Conservation (phyloP, 2,113 vertebrate genomes). For the Crotalus tigris region DNA sequence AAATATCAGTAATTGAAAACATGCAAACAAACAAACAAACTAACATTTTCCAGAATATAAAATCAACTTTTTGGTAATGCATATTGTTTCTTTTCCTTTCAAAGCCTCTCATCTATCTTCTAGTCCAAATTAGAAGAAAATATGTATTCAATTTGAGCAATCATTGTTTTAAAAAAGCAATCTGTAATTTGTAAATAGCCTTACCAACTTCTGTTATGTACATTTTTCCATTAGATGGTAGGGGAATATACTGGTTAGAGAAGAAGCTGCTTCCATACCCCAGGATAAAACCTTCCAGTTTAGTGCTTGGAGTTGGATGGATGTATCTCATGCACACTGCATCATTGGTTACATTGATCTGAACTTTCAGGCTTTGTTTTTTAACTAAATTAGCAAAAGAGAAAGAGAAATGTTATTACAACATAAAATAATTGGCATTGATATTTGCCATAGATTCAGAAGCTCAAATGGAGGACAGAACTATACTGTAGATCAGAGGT, state of each 20-base stretch:
- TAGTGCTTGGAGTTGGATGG: constrained; percentile 77
- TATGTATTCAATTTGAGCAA: background rate
- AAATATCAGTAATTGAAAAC: background rate
- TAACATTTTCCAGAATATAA: background rate
- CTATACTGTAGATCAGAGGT: no score
- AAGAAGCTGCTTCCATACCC: constrained; percentile 90
- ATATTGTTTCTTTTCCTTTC: background rate
- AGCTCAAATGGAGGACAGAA: background rate
- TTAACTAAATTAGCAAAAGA: constrained; percentile 69
- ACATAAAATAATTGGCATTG: background rate
- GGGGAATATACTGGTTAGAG: constrained; percentile 89
- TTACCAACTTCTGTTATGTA: constrained; percentile 88
- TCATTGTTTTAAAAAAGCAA: background rate
- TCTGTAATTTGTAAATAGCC: constrained; percentile 36
- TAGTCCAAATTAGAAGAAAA: background rate
- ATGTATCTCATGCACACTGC: constrained; percentile 89
- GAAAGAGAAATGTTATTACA: background rate
- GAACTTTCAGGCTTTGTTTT: constrained; percentile 87
- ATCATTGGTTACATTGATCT: constrained; percentile 88
- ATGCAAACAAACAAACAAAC: background rate
- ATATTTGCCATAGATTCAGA: background rate
- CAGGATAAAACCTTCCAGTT: constrained; percentile 90
- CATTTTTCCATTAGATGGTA: constrained; percentile 83
- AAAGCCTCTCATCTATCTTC: background rate
- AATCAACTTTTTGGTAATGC: background rate